Base-by-base conservation (phyloP, 1,140 invertebrate species). In the Eupeodes corollae region DNA sequence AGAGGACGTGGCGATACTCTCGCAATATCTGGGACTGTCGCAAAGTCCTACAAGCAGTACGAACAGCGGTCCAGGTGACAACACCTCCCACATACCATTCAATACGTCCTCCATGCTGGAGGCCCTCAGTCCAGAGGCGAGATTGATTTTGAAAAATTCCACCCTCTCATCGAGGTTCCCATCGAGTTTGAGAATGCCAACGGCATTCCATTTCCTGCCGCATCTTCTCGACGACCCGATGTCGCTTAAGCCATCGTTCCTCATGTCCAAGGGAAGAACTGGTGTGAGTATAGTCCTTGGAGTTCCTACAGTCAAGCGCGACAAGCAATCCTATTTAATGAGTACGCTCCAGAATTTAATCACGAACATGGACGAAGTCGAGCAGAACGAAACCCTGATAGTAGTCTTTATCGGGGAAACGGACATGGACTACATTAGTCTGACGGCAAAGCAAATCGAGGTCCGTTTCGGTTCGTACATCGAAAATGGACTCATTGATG, bases 341-440 rank as follows among this genome's bases (percentile, higher is more conserved):
- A 75, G 84, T 14, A 95, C 92, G 0, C 65, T 96, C n/a, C 79
- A 86, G 57, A 93, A 91, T 69, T 70, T 98, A 5, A 71, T 97
- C 16, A 79, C 83, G 51, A 83, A 83, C 42, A 84, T 96, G 81
- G 82, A 73, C 43, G 69, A 77, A 13, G 73, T 77, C 26, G 91
- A 97, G 58, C 75, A 77, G 38, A 78, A 83, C 21, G 85, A 92
- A 56, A 81, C 84, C 3, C 65, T 96, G 15, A 90, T 98, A 45
- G 80, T 98, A 21, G 83, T 98, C 18, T 87, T 91, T 63, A 80
- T 97, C 47, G 92, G 89, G 1, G 93, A 97, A 74, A 81, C 78
- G 31, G 82, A 87, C 56, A 52, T 80, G 48, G 77, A 84, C n/a
- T 82, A 82, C 54, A 79, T 86, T 8, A 68, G 79, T 19, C 73